phyloP scores from a whole-genome alignment of 2,797 vertebrate species.

The Leptodactylus fallax region DNA sequence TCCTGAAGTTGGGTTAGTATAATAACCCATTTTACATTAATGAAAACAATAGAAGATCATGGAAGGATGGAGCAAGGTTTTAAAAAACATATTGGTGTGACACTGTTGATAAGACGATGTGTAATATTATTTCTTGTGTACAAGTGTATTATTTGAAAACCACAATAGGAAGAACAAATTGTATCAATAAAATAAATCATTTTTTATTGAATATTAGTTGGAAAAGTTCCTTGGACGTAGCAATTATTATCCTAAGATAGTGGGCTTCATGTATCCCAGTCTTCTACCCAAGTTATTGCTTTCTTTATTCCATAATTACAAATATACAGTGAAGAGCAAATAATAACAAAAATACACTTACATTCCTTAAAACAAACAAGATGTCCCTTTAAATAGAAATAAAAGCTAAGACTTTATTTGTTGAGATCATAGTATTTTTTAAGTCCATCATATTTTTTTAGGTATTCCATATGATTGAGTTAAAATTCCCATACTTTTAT shows the following conservation, averaged over 20 bases:
- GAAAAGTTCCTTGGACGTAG: neutral
- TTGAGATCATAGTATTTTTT: too few relatives aligned
- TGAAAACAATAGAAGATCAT: neutral
- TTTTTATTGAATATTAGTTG: conserved; percentile 35
- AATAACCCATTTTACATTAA: neutral
- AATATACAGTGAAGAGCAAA: too few relatives aligned
- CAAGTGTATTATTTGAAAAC: conserved; percentile 50
- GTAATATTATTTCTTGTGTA: conserved; percentile 47
- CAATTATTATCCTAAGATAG: neutral
- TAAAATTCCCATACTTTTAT: too few relatives aligned
- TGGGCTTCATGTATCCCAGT: too few relatives aligned
- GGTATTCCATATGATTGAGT: too few relatives aligned
- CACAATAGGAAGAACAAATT: conserved; percentile 32
- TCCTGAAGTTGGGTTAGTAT: neutral
- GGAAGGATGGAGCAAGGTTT: neutral
- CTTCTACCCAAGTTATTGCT: too few relatives aligned
- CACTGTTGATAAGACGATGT: conserved; percentile 6
- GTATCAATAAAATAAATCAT: conserved; percentile 50
- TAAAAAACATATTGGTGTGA: neutral
- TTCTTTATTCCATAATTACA: too few relatives aligned
- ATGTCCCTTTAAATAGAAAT: too few relatives aligned
- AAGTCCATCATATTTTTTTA: too few relatives aligned
- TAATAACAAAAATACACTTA: too few relatives aligned
- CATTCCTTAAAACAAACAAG: too few relatives aligned
- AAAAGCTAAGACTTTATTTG: too few relatives aligned